phyloP scores from a whole-genome alignment of 1,140 invertebrate genomes.

The Chironomus striatipennis region DNA sequence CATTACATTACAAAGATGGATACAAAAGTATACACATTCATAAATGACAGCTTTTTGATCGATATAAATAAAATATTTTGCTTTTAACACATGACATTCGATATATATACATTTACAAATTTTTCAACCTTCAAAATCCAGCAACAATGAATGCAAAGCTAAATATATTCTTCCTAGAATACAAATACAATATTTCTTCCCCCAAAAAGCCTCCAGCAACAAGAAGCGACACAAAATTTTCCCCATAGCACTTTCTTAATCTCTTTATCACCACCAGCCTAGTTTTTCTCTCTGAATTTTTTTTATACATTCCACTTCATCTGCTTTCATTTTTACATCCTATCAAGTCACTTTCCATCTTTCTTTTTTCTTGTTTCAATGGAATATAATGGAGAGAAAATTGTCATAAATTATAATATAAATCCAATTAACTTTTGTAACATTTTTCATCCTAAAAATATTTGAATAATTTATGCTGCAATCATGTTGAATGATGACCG shows the following conservation, averaged over 20 bases:
- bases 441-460: neutral
- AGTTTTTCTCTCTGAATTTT: neutral
- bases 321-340: neutral
- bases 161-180: no score
- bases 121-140: no score
- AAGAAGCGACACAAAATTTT: neutral
- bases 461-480: conserved; percentile 15
- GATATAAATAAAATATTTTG: no score
- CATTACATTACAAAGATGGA: neutral
- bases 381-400: no score
- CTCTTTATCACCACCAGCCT: neutral
- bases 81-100: no score
- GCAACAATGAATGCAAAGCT: no score
- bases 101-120: no score
- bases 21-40: no score
- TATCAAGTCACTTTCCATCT: no score
- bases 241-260: neutral
- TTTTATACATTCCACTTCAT: neutral
- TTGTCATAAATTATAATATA: conserved; percentile 9
- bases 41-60: no score
- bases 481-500: conserved; percentile 12
- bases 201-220: neutral
- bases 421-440: conserved; percentile 7
- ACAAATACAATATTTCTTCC: neutral
- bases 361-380: no score